A percentile compares a stretch with the other conserved stretches of the same genome.
These are phyloP conservation scores for Yponomeuta cagnagella DNA, from an alignment of 2,888 invertebrate genomes.

Conservation along the genomic window DNA sequence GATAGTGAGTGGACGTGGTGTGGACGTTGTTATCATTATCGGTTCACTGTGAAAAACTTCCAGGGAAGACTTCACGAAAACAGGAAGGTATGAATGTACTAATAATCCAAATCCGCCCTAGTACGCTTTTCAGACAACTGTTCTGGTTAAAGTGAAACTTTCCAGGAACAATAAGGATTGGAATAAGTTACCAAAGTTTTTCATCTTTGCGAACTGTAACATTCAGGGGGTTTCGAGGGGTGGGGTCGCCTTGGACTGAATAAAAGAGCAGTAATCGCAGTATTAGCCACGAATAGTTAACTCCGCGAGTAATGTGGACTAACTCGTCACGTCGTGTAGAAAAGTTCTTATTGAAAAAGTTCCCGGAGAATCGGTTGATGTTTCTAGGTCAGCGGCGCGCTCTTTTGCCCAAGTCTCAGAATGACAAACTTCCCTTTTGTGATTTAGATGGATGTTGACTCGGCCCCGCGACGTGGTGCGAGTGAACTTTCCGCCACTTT, in stretches of 20 bases:
- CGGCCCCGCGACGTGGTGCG: constrained; percentile 5
- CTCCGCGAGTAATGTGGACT: constrained; percentile 35
- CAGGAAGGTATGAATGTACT: no score
- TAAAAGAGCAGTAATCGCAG: neutral
- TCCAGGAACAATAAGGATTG: neutral
- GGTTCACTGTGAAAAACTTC: no score
- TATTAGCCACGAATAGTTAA: constrained; percentile 17
- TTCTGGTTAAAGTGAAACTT: neutral
- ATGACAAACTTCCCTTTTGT: constrained; percentile 40
- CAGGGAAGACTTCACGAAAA: no score
- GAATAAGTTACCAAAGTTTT: neutral
- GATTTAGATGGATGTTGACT: constrained; percentile 41
- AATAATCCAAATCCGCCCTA: neutral
- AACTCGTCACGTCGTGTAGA: constrained; percentile 43
- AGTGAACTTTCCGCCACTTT: neutral
- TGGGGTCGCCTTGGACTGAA: neutral
- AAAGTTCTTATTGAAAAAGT: constrained; percentile 61
- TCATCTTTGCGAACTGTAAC: neutral
- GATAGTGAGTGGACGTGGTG: no score
- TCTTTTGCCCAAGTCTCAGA: constrained; percentile 25
- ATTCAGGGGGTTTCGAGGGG: neutral
- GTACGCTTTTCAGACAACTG: neutral
- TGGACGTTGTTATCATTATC: no score
- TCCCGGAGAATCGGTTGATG: constrained; percentile 37
- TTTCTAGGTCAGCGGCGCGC: constrained; percentile 46